These are phyloP conservation scores for Acrocephalus arundinaceus DNA, from an alignment of 2,113 vertebrate species.

Conservation along the genomic window DNA sequence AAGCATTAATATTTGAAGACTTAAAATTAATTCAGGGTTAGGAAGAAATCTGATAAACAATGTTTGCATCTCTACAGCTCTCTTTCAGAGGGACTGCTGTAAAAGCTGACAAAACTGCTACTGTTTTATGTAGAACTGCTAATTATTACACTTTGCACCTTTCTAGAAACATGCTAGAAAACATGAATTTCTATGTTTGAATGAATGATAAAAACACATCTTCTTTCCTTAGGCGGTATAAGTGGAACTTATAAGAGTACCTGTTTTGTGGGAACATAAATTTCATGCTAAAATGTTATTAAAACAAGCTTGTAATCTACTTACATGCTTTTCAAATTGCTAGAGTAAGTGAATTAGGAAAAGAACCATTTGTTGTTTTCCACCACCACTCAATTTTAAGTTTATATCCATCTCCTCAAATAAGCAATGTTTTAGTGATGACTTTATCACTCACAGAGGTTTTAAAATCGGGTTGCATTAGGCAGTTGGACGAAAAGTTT, in stretches of 20 bases:
- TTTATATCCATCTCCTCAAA: background rate
- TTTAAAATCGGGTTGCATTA: background rate
- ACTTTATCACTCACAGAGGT: background rate
- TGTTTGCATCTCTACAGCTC: background rate
- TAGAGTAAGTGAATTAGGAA: background rate
- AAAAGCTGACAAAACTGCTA: background rate
- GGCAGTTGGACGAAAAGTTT: background rate
- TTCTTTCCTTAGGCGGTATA: background rate
- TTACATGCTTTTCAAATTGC: background rate
- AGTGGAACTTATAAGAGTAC: background rate
- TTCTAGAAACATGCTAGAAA: background rate
- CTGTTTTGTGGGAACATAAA: background rate
- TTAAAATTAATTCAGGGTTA: background rate
- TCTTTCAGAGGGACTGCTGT: background rate
- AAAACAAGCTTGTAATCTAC: background rate
- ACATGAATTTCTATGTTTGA: background rate
- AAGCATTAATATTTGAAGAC: slow-evolving; percentile 1
- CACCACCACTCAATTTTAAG: background rate
- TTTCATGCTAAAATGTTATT: background rate
- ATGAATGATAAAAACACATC: background rate
- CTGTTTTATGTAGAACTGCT: background rate
- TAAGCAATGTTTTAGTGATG: background rate
- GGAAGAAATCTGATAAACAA: background rate
- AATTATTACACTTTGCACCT: background rate
- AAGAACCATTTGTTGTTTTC: background rate